phyloP scores from a whole-genome alignment of 2,888 invertebrate genomes.

The Limenitis camilla region DNA sequence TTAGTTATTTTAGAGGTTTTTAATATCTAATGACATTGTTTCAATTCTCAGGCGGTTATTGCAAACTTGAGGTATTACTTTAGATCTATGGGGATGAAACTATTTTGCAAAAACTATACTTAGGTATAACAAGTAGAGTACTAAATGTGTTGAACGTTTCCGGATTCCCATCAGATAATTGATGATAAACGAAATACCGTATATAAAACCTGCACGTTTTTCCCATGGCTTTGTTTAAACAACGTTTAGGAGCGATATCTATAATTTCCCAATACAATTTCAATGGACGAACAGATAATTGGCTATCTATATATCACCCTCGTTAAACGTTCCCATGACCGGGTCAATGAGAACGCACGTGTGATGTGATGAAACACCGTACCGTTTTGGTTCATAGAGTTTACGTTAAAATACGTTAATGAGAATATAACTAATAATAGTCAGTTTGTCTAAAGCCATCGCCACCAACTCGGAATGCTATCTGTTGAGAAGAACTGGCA shows the following conservation, averaged over 20 bases:
- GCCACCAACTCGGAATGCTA: background rate
- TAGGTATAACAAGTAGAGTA: background rate
- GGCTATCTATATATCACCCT: conserved; percentile 60
- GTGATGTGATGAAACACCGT: conserved; percentile 15
- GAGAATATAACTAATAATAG: background rate
- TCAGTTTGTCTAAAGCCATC: background rate
- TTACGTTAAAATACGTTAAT: conserved; percentile 19
- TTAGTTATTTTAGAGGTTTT: too few species aligned
- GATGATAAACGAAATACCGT: background rate
- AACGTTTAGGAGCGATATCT: conserved; percentile 34
- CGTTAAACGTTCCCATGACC: conserved; percentile 64
- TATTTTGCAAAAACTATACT: too few species aligned
- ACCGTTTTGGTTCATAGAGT: conserved; percentile 24
- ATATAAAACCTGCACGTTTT: conserved; percentile 4
- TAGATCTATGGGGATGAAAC: too few species aligned
- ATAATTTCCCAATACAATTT: conserved; percentile 43
- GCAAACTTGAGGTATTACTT: too few species aligned
- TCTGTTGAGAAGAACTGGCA: too few species aligned
- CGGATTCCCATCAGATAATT: conserved; percentile 2
- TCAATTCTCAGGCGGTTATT: too few species aligned
- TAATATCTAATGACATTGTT: too few species aligned
- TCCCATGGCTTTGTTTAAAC: conserved; percentile 24
- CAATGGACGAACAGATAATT: conserved; percentile 55
- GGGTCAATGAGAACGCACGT: conserved; percentile 31
- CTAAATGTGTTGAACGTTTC: background rate